Conservation (phyloP, 2,797 vertebrate genomes). For the Peromyscus attwateri region DNA sequence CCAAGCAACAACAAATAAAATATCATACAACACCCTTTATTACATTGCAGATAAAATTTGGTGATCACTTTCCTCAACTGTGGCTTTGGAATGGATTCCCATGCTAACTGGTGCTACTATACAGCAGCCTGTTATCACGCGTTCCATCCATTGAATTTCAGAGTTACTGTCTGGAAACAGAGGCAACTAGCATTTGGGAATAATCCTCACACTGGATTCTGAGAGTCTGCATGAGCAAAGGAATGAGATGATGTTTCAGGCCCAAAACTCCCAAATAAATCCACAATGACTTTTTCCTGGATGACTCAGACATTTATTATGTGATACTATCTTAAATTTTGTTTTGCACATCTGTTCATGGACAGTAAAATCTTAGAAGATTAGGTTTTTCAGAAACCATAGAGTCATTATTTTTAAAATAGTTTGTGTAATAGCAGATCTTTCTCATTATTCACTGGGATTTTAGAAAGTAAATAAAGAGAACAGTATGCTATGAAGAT, state of each 20-base stretch:
- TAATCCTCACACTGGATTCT: background rate
- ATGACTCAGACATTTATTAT: slow-evolving; percentile 64
- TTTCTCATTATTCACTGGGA: slow-evolving; percentile 2
- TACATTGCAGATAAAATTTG: background rate
- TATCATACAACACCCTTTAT: background rate
- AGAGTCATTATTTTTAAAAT: slow-evolving; percentile 34
- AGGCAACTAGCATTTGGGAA: background rate
- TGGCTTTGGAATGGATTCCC: background rate
- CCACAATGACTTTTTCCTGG: slow-evolving; percentile 15
- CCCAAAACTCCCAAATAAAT: slow-evolving; percentile 49
- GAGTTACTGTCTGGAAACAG: slow-evolving; percentile 1
- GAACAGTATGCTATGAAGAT: background rate
- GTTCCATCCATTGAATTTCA: background rate
- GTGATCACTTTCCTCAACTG: background rate
- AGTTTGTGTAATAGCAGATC: slow-evolving; percentile 3
- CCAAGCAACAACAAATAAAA: no score
- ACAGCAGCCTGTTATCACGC: background rate
- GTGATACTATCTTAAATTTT: slow-evolving; percentile 48
- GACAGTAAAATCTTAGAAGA: slow-evolving; percentile 63
- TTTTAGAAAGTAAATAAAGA: slow-evolving; percentile 69
- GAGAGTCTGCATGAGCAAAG: background rate
- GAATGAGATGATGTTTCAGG: background rate
- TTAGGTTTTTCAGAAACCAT: slow-evolving; percentile 39
- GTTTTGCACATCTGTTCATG: slow-evolving; percentile 61
- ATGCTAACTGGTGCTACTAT: background rate